Base-by-base conservation (phyloP, 1,140 invertebrate species). In the Lordiphosa stackelbergi region DNA sequence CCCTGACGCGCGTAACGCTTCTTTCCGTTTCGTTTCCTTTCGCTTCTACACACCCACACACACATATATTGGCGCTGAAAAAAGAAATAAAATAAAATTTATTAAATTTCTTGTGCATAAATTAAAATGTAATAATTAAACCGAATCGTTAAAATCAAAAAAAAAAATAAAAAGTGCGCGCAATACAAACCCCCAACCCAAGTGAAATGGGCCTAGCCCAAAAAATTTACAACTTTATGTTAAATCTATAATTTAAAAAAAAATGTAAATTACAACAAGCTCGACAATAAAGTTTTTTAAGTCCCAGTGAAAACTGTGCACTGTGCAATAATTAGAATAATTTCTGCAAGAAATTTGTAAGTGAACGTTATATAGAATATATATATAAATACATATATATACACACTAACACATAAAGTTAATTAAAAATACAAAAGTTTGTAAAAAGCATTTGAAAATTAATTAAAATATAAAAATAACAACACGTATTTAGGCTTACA, bases 331-430 rank as follows among this genome's bases (percentile, higher is more conserved):
- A 84, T 70, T 73, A 73, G 66, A 70, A 37, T 42, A 54, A 66
- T 84, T 83, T 83, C 75, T 81, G 9, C 37, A 59, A 81, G 75
- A 83, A 81, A 77, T 81, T 69, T n/a, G 45, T 83, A 83, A 83
- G 77, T 58, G 66, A 53, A 43, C 28, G 22, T 34, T n/a, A 24
- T 34, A 40, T 34, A 43, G 16, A 6, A 31, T 8, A 8, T 8
- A 31, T 31, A 31, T 8, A 8, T 28, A 28, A 6, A 28, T 5
- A 6, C 0, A 28, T 3, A 31, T 31, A 8, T 62, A 53, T 47
- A 52, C 54, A 28, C 72, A 19, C 19, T 16, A 16, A 19, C 19
- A 19, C 19, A 64, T 46, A 51, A 56, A 70, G 57, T 46, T 43
- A 69, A 61, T 37, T 46, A 22, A 59, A 60, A 40, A 19, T 52